Conservation (phyloP, 2,113 vertebrate species). For the Tauraco erythrolophus region DNA sequence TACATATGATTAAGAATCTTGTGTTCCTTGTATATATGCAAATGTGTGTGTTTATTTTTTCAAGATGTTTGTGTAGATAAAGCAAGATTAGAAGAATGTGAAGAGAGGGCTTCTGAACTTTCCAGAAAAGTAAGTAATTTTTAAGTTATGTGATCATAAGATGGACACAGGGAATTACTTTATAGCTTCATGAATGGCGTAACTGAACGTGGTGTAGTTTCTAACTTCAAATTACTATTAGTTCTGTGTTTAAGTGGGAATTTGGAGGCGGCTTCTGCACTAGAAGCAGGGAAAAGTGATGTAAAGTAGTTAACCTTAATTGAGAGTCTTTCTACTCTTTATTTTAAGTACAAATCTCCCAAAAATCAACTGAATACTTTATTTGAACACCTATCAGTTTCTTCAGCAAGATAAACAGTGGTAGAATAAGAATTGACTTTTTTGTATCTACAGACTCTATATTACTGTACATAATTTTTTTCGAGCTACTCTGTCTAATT, state of each 20-base stretch:
- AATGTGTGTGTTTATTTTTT: slow-evolving; percentile 49
- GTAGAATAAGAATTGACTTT: background rate
- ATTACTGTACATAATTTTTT: background rate
- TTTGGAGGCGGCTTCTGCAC: background rate
- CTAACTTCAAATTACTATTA: background rate
- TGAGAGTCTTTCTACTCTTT: background rate
- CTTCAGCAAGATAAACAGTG: background rate
- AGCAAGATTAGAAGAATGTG: slow-evolving; percentile 88
- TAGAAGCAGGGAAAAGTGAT: background rate
- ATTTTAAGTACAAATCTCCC: background rate
- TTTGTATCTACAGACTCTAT: background rate
- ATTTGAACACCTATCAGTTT: background rate
- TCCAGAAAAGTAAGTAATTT: slow-evolving; percentile 85
- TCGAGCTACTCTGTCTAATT: background rate
- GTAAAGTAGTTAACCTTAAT: background rate
- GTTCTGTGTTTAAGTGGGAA: background rate
- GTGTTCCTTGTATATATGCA: background rate
- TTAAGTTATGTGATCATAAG: background rate
- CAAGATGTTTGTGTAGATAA: slow-evolving; percentile 91
- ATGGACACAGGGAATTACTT: background rate
- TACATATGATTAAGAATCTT: background rate
- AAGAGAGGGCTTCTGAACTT: slow-evolving; percentile 87
- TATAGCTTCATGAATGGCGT: background rate
- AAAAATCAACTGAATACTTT: background rate
- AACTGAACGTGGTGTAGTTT: background rate